These are phyloP conservation scores for Creontiades dilutus DNA, from an alignment of 2,888 invertebrate species.

Conservation along the genomic window DNA sequence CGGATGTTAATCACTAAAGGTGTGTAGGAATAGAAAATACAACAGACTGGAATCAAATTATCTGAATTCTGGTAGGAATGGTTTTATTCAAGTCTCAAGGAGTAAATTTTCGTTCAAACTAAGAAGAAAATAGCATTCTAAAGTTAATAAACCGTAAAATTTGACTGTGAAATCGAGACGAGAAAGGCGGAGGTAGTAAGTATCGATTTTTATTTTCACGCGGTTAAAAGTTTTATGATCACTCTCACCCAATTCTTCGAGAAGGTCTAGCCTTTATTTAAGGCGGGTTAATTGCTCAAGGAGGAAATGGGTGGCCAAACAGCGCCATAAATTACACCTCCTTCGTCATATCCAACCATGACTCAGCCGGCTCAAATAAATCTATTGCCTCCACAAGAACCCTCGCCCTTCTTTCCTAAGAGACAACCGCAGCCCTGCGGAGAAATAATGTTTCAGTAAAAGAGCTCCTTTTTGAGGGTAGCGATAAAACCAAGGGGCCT, in stretches of 20 bases:
- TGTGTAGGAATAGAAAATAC: too few relatives aligned
- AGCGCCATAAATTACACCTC: conserved; percentile 60
- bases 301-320: conserved; percentile 62
- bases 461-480: conserved; percentile 27
- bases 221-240: conserved; percentile 29
- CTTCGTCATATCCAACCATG: conserved; percentile 41
- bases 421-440: conserved; percentile 6
- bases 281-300: conserved; percentile 49
- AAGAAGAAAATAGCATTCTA: not conserved
- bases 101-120: too few relatives aligned
- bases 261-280: conserved; percentile 44
- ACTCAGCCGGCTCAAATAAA: conserved; percentile 53
- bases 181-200: not conserved
- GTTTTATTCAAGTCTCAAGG: too few relatives aligned
- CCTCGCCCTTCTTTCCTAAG: not conserved
- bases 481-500: not conserved
- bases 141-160: conserved; percentile 27
- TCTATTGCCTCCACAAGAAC: conserved; percentile 32
- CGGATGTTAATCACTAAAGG: too few relatives aligned
- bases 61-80: too few relatives aligned
- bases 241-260: conserved; percentile 35
- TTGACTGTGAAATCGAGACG: not conserved
- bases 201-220: conserved; percentile 43
- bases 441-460: not conserved
- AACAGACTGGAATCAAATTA: too few relatives aligned